Evolutionary conservation across 2,113 vertebrate genomes (phyloP), one percentile per base, ranked within the genome.

Genomic region (Aleadryas rufinucha): DNA sequence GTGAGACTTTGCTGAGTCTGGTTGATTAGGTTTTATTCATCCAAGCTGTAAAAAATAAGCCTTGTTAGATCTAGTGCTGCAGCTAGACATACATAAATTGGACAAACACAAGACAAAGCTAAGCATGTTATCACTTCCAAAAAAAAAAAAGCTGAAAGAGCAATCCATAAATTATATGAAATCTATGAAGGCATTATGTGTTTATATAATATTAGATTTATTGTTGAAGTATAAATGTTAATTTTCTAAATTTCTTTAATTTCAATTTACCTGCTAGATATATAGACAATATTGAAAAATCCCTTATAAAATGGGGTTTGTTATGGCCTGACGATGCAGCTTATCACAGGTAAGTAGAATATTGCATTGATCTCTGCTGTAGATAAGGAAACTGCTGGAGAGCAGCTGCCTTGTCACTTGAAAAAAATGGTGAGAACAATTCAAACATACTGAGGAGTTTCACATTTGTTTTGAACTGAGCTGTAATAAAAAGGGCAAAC

Each of bases 351-450:
- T 84, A 82, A 77, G 65, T 61, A 63, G 90, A 83, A 77, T 77
- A 91, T 83, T 90, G 63, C 71, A 77, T 66, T 87, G 79, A 95
- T 93, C 63, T 84, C 50, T 94, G 39, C 75, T 83, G 50, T 69
- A 76, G 91, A 80, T 85, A 64, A 88, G 81, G 42, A 92, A 77
- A 11, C 66, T 88, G 82, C 82, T 42, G 57, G 78, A 59, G 70
- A 96, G 66, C 85, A 96, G 82, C 93, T 79, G 61, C 86, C 75
- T 79, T 60, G 59, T 87, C 74, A 56, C 63, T 83, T 54, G 63
- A 89, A 90, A 90, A 76, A 93, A 69, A 6, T 70, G 30, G 59
- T n/a, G 35, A 72, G 65, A 33, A 23, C 8, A 9, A 80, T 61
- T 79, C 89, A 91, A 61, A 88, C 42, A 24, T 59, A 19, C 35